Base-by-base conservation (phyloP, 2,113 vertebrate genomes). In the Origma solitaria region DNA sequence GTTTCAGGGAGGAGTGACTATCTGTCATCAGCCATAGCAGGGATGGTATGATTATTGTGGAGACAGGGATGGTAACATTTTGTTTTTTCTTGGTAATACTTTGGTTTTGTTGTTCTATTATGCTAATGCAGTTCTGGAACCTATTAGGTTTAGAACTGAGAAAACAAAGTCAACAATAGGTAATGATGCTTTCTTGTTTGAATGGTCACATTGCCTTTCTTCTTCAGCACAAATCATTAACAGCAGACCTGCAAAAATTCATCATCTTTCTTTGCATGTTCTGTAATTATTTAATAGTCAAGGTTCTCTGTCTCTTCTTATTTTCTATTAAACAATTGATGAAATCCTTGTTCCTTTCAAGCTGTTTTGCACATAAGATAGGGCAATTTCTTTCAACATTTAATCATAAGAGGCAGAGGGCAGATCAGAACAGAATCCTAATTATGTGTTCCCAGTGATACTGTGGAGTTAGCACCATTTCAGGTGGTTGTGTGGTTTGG, bases 121-220 rank as follows among this genome's bases (percentile, higher is more conserved):
- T 6, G 6, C 78, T 92, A 89, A 84, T 81, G 58, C 70, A 98
- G 96, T 86, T 71, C 92, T 94, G 94, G 97, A 97, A 87, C 47
- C 50, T 22, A 27, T 96, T 96, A 95, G 58, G 1, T 88, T 96
- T 86, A 96, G 84, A 83, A 87, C 92, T 85, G 94, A 96, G 65
- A 86, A 97, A 95, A 64, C 93, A 44, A 95, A 96, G 84, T 50
- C 96, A 87, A 90, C 92, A 76, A 64, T 80, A 97, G 97, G 96
- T 98, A 98, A 97, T 93, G 57, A 42, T 50, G 33, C 28, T 83
- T 80, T 81, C 64, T 91, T 92, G 49, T 53, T 15, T 38, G 20
- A 64, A 40, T 56, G 53, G 24, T 80, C 61, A 85, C 25, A 27
- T 62, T 86, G 33, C 83, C 89, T 93, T 93, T 86, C 42, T 70